Base-by-base conservation (phyloP, 2,797 vertebrate genomes). In the Erethizon dorsatum region DNA sequence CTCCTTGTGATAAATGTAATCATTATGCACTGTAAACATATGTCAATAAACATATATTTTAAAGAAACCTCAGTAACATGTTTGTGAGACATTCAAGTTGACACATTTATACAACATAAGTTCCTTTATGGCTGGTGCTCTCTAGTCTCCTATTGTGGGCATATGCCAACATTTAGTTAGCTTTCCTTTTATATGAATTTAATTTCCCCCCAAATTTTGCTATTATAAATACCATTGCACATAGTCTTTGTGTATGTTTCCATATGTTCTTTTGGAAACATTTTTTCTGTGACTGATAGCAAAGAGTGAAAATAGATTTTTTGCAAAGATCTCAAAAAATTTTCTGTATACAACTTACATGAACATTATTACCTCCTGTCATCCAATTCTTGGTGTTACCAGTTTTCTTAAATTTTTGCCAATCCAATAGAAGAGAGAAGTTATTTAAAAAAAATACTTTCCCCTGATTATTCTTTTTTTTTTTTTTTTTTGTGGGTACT, bases 381-480 rank as follows among this genome's bases (percentile, higher is more conserved):
- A 71, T 50, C 22, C n/a, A 82, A n/a, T 0, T 14, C 5, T 82
- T 93, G 45, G 12, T 77, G 26, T 9, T 79, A 5, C 73, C 17
- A 24, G 2, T 91, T 88, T 80, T 33, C 45, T 69, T 89, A 69
- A 37, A 63, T 45, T 86, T 79, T 90, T 63, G 28, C 2, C 47
- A 45, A 78, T 82, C 26, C 78, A 79, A 75, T 50, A 24, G 1
- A 8, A 67, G 11, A 31, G 31, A 83, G 95, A 92, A 80, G 11
- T 69, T 79, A 83, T 18, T 45, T 90, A 88, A 86, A 28, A 45
- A 94, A 73, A n/a, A 67, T 45, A 20, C 84, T 91, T 90, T 41
- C 7, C 3, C 22, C 10, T 87, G 41, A 77, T 85, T 59, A 83
- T 18, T 73, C 28, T 41, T 41, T 41, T 41, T 41, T 41, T 41